Conservation (phyloP, 2,113 vertebrate species). For the Pitta sordida region DNA sequence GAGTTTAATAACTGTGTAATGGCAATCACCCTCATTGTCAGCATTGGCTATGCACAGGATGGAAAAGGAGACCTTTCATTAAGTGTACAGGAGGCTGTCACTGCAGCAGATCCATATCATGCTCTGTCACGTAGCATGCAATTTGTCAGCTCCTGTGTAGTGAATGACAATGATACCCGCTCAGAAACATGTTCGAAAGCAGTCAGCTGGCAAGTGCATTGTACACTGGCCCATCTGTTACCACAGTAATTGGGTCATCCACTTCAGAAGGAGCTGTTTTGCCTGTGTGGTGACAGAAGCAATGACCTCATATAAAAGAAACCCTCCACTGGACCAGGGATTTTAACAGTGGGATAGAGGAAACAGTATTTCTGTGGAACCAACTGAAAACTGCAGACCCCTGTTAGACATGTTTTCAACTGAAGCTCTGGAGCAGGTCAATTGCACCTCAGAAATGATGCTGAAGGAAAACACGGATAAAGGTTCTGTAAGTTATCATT, state of each 20-base stretch:
- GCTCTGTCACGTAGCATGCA: not conserved
- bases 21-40: not conserved
- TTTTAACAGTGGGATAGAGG: not conserved
- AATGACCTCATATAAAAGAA: not conserved
- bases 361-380: not conserved
- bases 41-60: not conserved
- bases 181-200: not conserved
- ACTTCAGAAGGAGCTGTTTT: not conserved
- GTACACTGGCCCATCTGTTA: constrained; percentile 21
- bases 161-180: not conserved
- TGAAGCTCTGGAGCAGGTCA: not conserved
- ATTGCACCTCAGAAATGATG: not conserved
- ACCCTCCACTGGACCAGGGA: not conserved
- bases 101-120: not conserved
- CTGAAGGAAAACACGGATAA: not conserved
- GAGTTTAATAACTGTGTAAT: not conserved
- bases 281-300: not conserved
- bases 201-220: constrained; percentile 23
- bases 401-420: rapidly evolving
- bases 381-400: not conserved
- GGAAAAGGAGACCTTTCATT: not conserved
- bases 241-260: constrained; percentile 26
- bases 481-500: not conserved
- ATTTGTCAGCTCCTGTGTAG: not conserved
- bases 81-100: not conserved